A percentile compares a stretch with the other conserved stretches of the same genome.
phyloP scores from a whole-genome alignment of 2,888 invertebrate species.

The Aporophyla nigra region DNA sequence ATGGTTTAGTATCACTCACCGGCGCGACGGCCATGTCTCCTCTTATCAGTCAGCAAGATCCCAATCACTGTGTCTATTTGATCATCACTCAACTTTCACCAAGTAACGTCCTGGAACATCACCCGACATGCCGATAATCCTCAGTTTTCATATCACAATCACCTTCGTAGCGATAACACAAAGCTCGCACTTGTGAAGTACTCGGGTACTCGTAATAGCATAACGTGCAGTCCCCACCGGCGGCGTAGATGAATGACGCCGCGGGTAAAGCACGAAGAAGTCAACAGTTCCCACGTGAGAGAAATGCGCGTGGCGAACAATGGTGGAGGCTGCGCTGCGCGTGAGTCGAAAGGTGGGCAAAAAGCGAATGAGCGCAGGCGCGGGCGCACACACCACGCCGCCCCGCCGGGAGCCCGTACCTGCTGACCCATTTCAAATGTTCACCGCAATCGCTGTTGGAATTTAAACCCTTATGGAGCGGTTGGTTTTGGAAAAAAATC shows the following conservation, averaged over 20 bases:
- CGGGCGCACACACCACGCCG: constrained; percentile 69
- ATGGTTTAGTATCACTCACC: constrained; percentile 77
- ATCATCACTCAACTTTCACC: constrained; percentile 88
- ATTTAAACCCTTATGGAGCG: constrained; percentile 67
- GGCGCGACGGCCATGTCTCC: constrained; percentile 83
- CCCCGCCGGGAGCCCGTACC: constrained; percentile 75
- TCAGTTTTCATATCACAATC: constrained; percentile 79
- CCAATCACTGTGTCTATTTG: constrained; percentile 82
- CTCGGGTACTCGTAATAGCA: constrained; percentile 59
- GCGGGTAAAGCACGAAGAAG: constrained; percentile 85
- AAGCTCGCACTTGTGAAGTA: constrained; percentile 69
- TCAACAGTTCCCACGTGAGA: constrained; percentile 87
- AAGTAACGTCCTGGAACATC: constrained; percentile 72
- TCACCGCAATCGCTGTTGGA: constrained; percentile 70
- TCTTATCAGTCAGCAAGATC: constrained; percentile 78
- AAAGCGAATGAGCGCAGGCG: constrained; percentile 87
- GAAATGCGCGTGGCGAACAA: constrained; percentile 87
- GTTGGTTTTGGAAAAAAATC: constrained; percentile 28
- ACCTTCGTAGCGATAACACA: constrained; percentile 71
- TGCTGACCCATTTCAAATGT: constrained; percentile 87
- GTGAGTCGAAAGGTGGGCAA: constrained; percentile 90
- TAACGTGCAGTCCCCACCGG: constrained; percentile 80
- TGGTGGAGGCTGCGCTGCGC: constrained; percentile 89
- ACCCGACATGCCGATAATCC: constrained; percentile 80
- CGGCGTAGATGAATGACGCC: constrained; percentile 78